Base-by-base conservation (phyloP, 1,140 invertebrate genomes). In the Cardiocondyla obscurior region DNA sequence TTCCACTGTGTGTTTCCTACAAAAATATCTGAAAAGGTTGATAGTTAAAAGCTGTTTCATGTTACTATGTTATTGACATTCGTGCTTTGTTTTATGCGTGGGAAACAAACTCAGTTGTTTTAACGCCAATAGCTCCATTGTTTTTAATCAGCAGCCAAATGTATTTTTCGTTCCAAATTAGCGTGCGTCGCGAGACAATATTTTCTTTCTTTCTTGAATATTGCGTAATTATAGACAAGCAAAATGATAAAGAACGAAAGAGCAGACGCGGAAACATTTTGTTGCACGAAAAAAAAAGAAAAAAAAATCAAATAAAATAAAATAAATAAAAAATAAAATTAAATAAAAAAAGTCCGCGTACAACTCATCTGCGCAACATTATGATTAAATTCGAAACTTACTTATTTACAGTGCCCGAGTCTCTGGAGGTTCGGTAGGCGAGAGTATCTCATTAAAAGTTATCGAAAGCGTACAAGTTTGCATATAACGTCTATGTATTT, bases 381-480 rank as follows among this genome's bases (percentile, higher is more conserved):
- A 36, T 33, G 30, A 2, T 33, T 51, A 39, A 51, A 77, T 53
- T 51, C 16, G 12, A 77, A 16, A 30, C 22, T 77, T 42, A 39
- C 19, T n/a, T 67, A 53, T 77, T 53, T 53, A 33, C 46, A 10
- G 16, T 6, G 39, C 39, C 16, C 1, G 44, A 51, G 14, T 67
- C 74, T 16, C 74, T 25, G 22, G 60, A 53, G 49, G 12, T 62
- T 62, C 22, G 46, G 30, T 77, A 77, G 42, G 53, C 44, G 74
- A 67, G 74, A 67, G 33, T 77, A 77, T 53, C 74, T 77, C 74
- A 65, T 77, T 77, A 77, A 77, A 77, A 77, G 60, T 77, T 77
- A 77, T 64, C 39, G 57, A 76, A 14, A 62, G 30, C 30, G 19
- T 39, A 53, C 39, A 67, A 77, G 62, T 65, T 77, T 51, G 44